A percentile compares a stretch with the other conserved stretches of the same genome.
These are phyloP conservation scores for Muscidifurax raptorellus DNA, from an alignment of 1,140 invertebrate species.

Conservation along the genomic window DNA sequence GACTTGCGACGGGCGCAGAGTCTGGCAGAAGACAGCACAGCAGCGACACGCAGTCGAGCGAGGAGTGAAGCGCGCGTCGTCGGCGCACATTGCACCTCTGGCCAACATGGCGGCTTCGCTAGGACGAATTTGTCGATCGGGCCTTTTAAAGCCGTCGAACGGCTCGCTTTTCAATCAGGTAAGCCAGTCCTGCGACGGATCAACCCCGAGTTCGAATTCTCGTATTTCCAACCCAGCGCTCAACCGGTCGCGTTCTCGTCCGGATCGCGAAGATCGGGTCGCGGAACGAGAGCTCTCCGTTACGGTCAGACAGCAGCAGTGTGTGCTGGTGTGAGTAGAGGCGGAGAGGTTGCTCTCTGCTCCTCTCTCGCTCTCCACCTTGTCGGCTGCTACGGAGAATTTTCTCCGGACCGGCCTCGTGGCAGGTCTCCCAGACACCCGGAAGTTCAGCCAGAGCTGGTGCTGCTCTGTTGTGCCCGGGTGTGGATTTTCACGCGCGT, in stretches of 20 bases:
- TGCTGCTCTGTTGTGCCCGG: background rate
- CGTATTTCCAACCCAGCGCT: background rate
- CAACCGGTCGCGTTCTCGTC: background rate
- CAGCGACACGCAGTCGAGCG: background rate
- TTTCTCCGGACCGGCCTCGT: background rate
- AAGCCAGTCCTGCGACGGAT: conserved; percentile 52
- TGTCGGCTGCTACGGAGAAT: conserved; percentile 18
- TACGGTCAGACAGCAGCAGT: background rate
- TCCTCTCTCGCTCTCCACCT: background rate
- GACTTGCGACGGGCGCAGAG: too few relatives aligned
- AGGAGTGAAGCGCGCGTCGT: conserved; percentile 7
- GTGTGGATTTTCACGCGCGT: conserved; percentile 58
- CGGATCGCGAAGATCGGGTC: background rate
- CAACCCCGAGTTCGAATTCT: background rate
- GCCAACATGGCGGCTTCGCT: conserved; percentile 88
- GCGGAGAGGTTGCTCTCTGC: background rate
- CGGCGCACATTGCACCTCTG: conserved; percentile 67
- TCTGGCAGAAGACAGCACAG: background rate
- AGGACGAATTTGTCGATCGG: conserved; percentile 87
- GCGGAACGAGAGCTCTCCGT: background rate
- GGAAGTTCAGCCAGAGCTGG: background rate
- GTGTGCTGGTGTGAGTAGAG: background rate
- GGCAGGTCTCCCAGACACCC: background rate
- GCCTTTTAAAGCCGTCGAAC: conserved; percentile 81
- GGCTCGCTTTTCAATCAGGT: conserved; percentile 76